Base-by-base conservation (phyloP, 2,797 vertebrate genomes). In the Gymnocypris eckloni region DNA sequence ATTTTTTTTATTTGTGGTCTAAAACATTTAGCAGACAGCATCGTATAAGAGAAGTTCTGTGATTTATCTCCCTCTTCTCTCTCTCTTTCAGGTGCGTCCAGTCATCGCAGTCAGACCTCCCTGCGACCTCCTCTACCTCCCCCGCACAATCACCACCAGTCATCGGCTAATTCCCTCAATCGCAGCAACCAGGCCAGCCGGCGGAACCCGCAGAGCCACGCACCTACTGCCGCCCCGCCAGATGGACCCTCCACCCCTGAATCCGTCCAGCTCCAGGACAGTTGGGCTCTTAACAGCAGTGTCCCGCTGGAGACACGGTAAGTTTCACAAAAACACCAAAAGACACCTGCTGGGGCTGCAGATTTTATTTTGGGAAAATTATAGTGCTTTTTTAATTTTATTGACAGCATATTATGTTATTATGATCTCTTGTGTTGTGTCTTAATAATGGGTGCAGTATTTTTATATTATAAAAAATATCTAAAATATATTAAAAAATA, bases 241-340 rank as follows among this genome's bases (percentile, higher is more conserved):
- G 97, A 97, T 87, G 94, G 97, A 91, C 96, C 96, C 82, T 97
- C 95, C 87, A 97, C 97, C 0, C 97, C 97, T 0, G 97, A 97
- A 91, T 97, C 97, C 0, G 96, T 97, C 28, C 97, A 97, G 92
- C 95, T 97, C 59, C 97, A 97, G 92, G 97, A 97, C 93, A 97
- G 96, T 93, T 97, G 97, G 97, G 97, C 97, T 85, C 96, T 97
- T 70, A 97, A 97, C 92, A 97, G 97, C 93, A 97, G 96, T 45
- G 97, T 97, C 87, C 97, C 97, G 0, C 95, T 97, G 1, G 97
- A 97, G 91, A 97, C 97, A 87, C 95, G 97, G 97, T 97, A 93
- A 87, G 92, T 75, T 76, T 69, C 39, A 50, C 50, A 78, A 73
- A 48, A 52, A 66, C 69, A 48, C 48, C 28, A n/a, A 64, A 28